Percentiles rank a stretch among this genome's conserved stretches.
These are phyloP conservation scores for Spicauda simplicius DNA, from an alignment of 2,888 invertebrate species.

Conservation along the genomic window DNA sequence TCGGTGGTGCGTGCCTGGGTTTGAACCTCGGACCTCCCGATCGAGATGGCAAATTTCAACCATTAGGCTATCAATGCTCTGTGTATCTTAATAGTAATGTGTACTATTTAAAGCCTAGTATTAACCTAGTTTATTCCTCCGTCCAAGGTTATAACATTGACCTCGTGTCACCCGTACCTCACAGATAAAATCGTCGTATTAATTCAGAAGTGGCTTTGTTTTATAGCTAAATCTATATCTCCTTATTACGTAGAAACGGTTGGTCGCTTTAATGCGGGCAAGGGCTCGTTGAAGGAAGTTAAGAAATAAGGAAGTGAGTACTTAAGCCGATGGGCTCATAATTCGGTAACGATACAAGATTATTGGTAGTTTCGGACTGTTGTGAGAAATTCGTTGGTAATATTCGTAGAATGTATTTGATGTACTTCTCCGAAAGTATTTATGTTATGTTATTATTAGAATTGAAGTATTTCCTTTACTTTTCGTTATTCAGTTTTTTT, in stretches of 20 bases:
- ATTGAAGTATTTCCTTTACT: too few relatives aligned
- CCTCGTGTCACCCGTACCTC: not conserved
- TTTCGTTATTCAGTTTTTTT: too few relatives aligned
- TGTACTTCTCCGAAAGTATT: too few relatives aligned
- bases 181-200: not conserved
- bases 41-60: too few relatives aligned
- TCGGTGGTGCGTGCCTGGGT: too few relatives aligned
- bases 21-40: too few relatives aligned
- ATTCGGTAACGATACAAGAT: slow-evolving; percentile 15
- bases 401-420: too few relatives aligned
- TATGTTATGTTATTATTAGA: too few relatives aligned
- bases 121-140: too few relatives aligned
- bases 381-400: not conserved
- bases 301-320: slow-evolving; percentile 32
- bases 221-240: not conserved
- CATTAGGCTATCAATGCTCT: too few relatives aligned
- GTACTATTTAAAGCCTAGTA: too few relatives aligned
- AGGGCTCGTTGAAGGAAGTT: slow-evolving; percentile 28
- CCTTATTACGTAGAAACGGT: slow-evolving; percentile 13
- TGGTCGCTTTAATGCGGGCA: slow-evolving; percentile 29
- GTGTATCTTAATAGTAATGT: too few relatives aligned
- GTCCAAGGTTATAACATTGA: not conserved
- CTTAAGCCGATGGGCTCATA: slow-evolving; percentile 20
- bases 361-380: not conserved
- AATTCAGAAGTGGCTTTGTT: not conserved